These are phyloP conservation scores for Chionis minor DNA, from an alignment of 2,113 vertebrate genomes.

Conservation along the genomic window DNA sequence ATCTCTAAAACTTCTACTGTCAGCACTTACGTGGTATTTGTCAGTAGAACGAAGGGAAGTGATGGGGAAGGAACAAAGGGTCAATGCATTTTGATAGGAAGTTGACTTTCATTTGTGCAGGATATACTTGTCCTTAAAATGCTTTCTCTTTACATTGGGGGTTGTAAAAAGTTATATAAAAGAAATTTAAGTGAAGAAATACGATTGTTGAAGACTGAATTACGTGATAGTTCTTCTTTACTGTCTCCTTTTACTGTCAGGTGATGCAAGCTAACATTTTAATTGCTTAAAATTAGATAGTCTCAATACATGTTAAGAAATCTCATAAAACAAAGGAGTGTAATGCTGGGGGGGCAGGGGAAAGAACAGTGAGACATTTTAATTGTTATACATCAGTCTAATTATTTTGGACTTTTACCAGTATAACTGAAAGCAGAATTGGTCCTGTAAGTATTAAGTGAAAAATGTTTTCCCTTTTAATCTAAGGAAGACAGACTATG, in stretches of 20 bases:
- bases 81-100: not conserved
- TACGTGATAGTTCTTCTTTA: not conserved
- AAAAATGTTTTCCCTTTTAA: not conserved
- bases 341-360: not conserved
- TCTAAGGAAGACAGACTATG: conserved; percentile 4
- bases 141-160: not conserved
- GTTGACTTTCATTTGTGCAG: not conserved
- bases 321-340: not conserved
- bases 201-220: not conserved
- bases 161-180: not conserved
- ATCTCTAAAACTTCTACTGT: not conserved
- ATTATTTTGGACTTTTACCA: not conserved
- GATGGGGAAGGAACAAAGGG: not conserved
- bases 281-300: not conserved
- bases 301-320: not conserved
- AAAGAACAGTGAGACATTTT: not conserved
- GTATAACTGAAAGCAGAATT: conserved; percentile 7
- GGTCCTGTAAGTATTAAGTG: not conserved
- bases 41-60: not conserved
- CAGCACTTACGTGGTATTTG: not conserved
- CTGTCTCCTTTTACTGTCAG: not conserved
- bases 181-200: not conserved
- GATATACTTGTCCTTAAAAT: not conserved
- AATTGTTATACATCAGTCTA: not conserved
- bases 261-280: not conserved